Conservation (phyloP, 2,797 vertebrate species). For the Pseudopleuronectes americanus region DNA sequence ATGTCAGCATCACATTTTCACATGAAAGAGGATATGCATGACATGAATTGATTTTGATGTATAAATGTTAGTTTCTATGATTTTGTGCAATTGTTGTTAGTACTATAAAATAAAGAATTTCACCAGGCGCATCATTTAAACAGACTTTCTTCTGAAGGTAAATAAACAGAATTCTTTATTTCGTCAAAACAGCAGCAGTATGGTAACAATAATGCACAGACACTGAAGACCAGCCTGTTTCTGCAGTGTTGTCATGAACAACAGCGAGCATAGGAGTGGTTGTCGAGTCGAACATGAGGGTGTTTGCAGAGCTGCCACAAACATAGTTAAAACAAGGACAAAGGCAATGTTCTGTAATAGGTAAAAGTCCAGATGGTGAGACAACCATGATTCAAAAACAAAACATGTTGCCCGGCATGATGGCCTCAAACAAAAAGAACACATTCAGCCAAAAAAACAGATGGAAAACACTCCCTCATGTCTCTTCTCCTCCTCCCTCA, state of each 20-base stretch:
- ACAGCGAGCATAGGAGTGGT: conserved; percentile 8
- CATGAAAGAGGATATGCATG: not conserved
- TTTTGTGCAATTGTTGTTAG: not conserved
- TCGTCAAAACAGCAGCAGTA: not conserved
- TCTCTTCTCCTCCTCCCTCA: conserved; percentile 67
- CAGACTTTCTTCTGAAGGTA: not conserved
- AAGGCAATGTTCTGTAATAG: conserved; percentile 60
- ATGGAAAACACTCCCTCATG: conserved; percentile 76
- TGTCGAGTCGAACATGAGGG: conserved; percentile 29
- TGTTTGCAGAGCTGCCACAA: conserved; percentile 29
- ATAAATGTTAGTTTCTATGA: not conserved
- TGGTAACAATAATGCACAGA: not conserved
- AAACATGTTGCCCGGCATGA: conserved; percentile 68
- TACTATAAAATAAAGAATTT: not conserved
- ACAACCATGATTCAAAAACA: conserved; percentile 61
- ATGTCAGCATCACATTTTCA: not conserved
- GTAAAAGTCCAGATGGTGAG: conserved; percentile 72
- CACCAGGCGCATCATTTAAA: not conserved
- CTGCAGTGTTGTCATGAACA: conserved; percentile 20
- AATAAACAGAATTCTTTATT: conserved; percentile 12
- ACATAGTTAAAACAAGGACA: conserved; percentile 59
- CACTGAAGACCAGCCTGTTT: conserved; percentile 16
- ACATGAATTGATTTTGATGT: accelerated
- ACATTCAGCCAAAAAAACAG: conserved; percentile 72
- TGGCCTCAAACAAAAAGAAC: conserved; percentile 72